Conservation (phyloP, 2,797 vertebrate genomes). For the Enteromius treurensis region DNA sequence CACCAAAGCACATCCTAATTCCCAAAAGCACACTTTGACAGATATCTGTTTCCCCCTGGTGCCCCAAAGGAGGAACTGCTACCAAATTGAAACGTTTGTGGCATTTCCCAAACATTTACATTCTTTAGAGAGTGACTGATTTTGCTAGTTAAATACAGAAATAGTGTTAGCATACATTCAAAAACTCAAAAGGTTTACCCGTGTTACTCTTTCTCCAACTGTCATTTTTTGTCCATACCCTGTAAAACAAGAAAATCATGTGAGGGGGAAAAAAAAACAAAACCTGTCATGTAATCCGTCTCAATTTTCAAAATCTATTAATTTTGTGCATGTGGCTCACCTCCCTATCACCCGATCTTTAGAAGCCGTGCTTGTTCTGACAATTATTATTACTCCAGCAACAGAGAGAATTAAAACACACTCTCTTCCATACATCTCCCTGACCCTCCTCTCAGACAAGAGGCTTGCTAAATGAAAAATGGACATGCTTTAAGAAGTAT, state of each 20-base stretch:
- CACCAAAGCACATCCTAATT: slow-evolving; percentile 59
- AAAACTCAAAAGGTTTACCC: neutral
- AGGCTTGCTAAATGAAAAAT: slow-evolving; percentile 86
- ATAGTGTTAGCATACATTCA: neutral
- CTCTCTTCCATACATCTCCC: slow-evolving; percentile 80
- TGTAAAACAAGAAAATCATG: slow-evolving; percentile 12
- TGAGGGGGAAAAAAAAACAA: slow-evolving; percentile 55
- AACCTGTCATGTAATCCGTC: slow-evolving; percentile 74
- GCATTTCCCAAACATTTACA: slow-evolving; percentile 48
- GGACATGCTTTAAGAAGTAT: slow-evolving; percentile 86
- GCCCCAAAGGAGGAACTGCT: slow-evolving; percentile 77
- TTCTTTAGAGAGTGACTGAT: neutral
- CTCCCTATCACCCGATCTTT: slow-evolving; percentile 75
- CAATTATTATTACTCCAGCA: slow-evolving; percentile 84
- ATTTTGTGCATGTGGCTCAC: slow-evolving; percentile 76
- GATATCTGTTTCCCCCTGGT: slow-evolving; percentile 85
- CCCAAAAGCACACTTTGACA: slow-evolving; percentile 75
- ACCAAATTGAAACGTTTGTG: slow-evolving; percentile 52
- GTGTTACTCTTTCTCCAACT: slow-evolving; percentile 54
- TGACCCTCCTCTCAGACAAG: slow-evolving; percentile 79
- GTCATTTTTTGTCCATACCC: slow-evolving; percentile 46
- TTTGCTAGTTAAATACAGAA: neutral
- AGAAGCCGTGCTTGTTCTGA: slow-evolving; percentile 77
- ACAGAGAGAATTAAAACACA: slow-evolving; percentile 77
- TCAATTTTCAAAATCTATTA: slow-evolving; percentile 84